phyloP scores from a whole-genome alignment of 2,797 vertebrate species.

The Hyperoplus immaculatus region DNA sequence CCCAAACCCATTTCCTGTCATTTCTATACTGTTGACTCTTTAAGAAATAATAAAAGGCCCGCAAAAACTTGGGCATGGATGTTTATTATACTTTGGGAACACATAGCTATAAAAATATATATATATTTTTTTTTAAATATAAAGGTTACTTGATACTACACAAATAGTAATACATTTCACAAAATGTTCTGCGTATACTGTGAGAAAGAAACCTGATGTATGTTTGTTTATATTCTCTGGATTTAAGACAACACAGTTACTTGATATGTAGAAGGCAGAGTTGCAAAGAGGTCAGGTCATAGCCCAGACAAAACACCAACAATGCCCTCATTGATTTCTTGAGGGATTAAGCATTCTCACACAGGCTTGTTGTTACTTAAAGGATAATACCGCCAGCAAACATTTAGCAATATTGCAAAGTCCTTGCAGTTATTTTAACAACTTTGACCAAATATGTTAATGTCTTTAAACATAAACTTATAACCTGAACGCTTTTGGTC shows the following conservation, averaged over 20 bases:
- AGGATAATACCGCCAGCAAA: conserved; percentile 28
- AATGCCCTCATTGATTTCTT: conserved; percentile 49
- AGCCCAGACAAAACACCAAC: conserved; percentile 26
- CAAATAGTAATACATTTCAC: neutral
- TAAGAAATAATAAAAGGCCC: neutral
- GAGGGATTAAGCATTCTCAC: conserved; percentile 26
- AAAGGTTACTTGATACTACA: too few species aligned
- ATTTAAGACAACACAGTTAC: neutral
- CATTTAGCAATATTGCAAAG: conserved; percentile 14
- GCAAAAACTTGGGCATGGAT: neutral
- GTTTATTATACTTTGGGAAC: neutral
- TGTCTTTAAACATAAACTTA: neutral
- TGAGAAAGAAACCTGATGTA: conserved; percentile 1
- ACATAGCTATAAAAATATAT: neutral
- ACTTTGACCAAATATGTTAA: neutral
- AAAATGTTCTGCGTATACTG: neutral
- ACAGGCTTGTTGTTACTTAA: conserved; percentile 18
- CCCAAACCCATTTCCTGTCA: neutral
- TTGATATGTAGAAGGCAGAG: neutral
- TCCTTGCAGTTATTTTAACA: neutral
- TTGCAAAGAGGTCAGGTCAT: conserved; percentile 13
- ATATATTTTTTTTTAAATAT: too few species aligned
- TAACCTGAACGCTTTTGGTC: neutral
- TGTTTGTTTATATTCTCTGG: neutral
- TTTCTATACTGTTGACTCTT: neutral